A percentile compares a stretch with the other conserved stretches of the same genome.
Evolutionary conservation across 2,888 invertebrate genomes (phyloP).

Genomic region (Ommatoiulus sabulosus): DNA sequence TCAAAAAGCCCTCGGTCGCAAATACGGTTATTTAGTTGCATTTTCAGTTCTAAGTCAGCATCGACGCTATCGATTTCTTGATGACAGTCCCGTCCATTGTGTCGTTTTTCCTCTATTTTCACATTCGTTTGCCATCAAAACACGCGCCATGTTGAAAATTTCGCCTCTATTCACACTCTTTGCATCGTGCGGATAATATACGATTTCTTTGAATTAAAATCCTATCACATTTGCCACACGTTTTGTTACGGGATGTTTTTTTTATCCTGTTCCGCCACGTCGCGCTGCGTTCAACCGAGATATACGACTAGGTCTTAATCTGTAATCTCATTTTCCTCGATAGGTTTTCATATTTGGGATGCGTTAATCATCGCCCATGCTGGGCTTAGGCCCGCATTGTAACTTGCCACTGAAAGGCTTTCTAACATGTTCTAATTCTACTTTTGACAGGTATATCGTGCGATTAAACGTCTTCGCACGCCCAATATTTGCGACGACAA

Average conservation of each 20-base stretch:
- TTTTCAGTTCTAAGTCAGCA: background rate
- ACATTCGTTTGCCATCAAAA: background rate
- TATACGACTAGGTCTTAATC: background rate
- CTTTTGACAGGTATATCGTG: background rate
- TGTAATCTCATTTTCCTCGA: background rate
- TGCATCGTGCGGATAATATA: background rate
- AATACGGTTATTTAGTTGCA: background rate
- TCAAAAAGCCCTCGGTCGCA: background rate
- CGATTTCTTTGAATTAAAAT: background rate
- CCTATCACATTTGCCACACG: background rate
- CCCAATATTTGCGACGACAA: background rate
- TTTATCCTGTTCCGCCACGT: background rate
- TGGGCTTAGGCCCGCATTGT: background rate
- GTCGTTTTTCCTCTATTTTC: background rate
- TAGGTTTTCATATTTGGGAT: background rate
- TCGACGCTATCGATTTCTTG: background rate
- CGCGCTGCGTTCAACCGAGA: too few relatives aligned
- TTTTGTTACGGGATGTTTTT: background rate
- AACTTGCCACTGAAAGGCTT: background rate
- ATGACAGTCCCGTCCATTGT: background rate
- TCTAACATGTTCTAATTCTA: background rate
- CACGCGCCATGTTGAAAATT: background rate
- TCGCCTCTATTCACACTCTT: background rate
- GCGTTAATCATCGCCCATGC: background rate
- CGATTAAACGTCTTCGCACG: constrained; percentile 1